These are phyloP conservation scores for Dichetophora obliterata DNA, from an alignment of 2,888 invertebrate genomes.

Conservation along the genomic window DNA sequence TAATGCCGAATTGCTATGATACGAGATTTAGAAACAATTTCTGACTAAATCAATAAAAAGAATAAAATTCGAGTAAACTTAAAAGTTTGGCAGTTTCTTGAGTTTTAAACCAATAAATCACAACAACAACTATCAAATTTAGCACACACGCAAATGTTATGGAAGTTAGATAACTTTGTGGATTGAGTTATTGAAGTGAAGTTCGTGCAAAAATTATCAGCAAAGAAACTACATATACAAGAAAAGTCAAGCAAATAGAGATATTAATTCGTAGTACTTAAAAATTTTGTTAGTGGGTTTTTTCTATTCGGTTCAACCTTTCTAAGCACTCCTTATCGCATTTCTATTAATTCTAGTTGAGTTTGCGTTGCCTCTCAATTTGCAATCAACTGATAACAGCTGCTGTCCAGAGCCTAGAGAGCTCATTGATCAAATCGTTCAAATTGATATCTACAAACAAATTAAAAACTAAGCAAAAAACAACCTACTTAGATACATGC, in stretches of 20 bases:
- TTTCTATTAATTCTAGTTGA: neutral
- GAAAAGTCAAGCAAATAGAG: neutral
- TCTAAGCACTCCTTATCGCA: too few relatives aligned
- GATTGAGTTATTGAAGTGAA: neutral
- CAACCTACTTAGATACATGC: neutral
- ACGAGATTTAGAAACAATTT: neutral
- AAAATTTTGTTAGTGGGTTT: neutral
- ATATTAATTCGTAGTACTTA: neutral
- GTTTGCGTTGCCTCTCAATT: neutral
- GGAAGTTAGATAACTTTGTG: neutral
- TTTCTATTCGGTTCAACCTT: neutral
- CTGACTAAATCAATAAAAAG: neutral
- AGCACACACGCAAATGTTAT: neutral
- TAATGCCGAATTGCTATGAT: neutral
- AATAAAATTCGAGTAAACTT: neutral
- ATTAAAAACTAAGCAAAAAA: neutral
- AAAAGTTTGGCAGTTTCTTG: neutral
- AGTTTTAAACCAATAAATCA: neutral
- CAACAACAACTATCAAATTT: neutral
- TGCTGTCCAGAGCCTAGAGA: neutral
- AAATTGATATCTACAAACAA: neutral
- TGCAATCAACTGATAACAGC: constrained; percentile 9
- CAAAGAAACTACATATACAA: neutral
- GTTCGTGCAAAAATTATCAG: neutral
- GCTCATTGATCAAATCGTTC: constrained; percentile 1